Conservation (phyloP, 2,797 vertebrate species). For the Artibeus lituratus region DNA sequence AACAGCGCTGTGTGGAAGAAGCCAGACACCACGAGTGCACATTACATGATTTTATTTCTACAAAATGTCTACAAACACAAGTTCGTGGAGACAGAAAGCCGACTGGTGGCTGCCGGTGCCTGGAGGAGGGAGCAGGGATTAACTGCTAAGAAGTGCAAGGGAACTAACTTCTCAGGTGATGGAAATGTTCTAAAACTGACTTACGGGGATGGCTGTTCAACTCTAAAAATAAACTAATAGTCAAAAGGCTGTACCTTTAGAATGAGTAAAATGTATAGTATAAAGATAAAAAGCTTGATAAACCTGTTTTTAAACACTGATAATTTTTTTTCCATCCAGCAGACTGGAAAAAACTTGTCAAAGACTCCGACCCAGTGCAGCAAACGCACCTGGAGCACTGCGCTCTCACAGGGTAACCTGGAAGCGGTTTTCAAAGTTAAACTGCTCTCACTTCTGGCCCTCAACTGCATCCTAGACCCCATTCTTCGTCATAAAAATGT, state of each 20-base stretch:
- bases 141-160: background rate
- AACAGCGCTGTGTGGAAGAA: background rate
- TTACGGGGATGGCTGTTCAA: background rate
- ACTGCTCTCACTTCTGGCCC: background rate
- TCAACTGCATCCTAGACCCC: background rate
- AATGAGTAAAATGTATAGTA: background rate
- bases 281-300: background rate
- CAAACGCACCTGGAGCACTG: background rate
- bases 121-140: background rate
- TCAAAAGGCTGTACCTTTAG: background rate
- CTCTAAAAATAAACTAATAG: background rate
- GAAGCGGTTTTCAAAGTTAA: background rate
- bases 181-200: background rate
- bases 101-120: accelerated
- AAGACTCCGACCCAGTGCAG: accelerated
- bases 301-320: background rate
- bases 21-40: background rate
- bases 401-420: background rate
- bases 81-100: background rate
- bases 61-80: too few species aligned
- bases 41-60: accelerated
- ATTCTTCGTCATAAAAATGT: background rate
- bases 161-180: background rate
- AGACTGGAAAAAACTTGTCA: background rate
- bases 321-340: background rate